A percentile compares a stretch with the other conserved stretches of the same genome.
These are phyloP conservation scores for Cyrtonyx montezumae DNA, from an alignment of 2,113 vertebrate genomes.

Conservation along the genomic window DNA sequence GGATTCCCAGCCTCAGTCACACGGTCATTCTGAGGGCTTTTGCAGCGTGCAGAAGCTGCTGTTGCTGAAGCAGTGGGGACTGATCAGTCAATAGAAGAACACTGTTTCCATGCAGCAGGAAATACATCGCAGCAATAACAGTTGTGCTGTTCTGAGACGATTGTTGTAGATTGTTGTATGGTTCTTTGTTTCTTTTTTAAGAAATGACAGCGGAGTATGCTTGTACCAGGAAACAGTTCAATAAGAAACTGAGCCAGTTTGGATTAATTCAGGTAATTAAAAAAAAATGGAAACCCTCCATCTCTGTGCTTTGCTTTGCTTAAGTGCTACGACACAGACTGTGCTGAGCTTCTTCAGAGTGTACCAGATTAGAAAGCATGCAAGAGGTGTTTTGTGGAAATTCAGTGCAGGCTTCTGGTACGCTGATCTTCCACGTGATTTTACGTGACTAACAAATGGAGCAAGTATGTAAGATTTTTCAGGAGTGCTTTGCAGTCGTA, in stretches of 20 bases:
- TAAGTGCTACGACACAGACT: not conserved
- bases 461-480: not conserved
- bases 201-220: slow-evolving; percentile 90
- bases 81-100: fast-evolving
- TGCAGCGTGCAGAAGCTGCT: no score
- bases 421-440: not conserved
- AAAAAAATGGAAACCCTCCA: not conserved
- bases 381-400: not conserved
- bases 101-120: not conserved
- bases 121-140: not conserved
- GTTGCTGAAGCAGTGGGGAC: not conserved
- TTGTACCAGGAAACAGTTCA: slow-evolving; percentile 93
- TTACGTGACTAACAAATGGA: not conserved
- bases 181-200: slow-evolving; percentile 40
- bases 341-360: not conserved
- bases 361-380: not conserved
- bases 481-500: not conserved
- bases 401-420: not conserved
- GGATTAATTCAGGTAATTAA: slow-evolving; percentile 93
- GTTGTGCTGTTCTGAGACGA: not conserved
- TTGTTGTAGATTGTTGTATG: not conserved
- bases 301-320: not conserved
- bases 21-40: fast-evolving
- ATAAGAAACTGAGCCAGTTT: slow-evolving; percentile 90
- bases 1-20: not conserved